Evolutionary conservation across 2,888 invertebrate genomes (phyloP).

Genomic region (Heteropelma amictum): DNA sequence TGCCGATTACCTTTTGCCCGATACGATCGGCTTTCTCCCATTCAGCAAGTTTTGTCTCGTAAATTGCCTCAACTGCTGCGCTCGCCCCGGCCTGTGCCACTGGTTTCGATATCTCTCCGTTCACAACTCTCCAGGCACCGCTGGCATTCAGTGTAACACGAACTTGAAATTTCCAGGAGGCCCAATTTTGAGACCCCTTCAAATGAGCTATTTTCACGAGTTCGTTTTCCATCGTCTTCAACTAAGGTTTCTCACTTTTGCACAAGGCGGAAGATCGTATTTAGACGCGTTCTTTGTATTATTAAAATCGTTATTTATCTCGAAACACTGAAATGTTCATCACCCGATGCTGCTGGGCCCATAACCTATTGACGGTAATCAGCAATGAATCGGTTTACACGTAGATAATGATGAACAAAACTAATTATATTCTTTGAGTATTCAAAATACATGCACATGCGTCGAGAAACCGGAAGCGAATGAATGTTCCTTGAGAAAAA

Average conservation of each 20-base stretch:
- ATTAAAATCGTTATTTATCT: background rate
- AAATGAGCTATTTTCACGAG: conserved; percentile 42
- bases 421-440: background rate
- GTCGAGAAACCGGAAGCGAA: background rate
- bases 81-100: conserved; percentile 3
- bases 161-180: conserved; percentile 35
- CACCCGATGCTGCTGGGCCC: conserved; percentile 28
- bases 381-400: conserved; percentile 6
- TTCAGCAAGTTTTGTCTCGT: conserved; percentile 9
- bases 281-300: background rate
- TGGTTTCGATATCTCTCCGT: conserved; percentile 10
- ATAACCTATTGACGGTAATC: conserved; percentile 25
- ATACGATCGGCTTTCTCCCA: conserved; percentile 57
- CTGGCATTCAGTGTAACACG: conserved; percentile 18
- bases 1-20: conserved; percentile 62
- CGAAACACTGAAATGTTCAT: conserved; percentile 5
- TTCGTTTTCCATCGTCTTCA: conserved; percentile 48
- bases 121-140: conserved; percentile 21
- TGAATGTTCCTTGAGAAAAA: background rate
- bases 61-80: background rate
- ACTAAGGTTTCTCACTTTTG: conserved; percentile 39
- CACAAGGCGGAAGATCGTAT: conserved; percentile 39
- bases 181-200: conserved; percentile 51
- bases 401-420: conserved; percentile 4
- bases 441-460: background rate